A percentile compares a stretch with the other conserved stretches of the same genome.
These are phyloP conservation scores for Calameuta filiformis DNA, from an alignment of 2,888 invertebrate species.

Conservation along the genomic window DNA sequence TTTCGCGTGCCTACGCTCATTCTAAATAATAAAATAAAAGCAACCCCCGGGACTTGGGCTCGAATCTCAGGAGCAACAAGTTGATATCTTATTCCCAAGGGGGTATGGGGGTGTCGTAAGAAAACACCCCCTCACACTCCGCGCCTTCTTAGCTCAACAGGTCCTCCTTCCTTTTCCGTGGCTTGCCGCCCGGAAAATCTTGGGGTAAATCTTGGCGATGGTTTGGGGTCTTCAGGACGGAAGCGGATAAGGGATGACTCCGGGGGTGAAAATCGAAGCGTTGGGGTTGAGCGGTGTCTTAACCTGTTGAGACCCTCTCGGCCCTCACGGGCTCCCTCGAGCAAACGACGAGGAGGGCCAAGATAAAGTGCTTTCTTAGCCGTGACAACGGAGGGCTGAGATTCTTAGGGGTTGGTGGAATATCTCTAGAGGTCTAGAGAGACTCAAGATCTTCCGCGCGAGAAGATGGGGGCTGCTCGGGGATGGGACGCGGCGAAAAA, in stretches of 20 bases:
- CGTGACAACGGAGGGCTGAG: constrained; percentile 13
- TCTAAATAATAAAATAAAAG: constrained; percentile 25
- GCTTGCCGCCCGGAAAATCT: constrained; percentile 39
- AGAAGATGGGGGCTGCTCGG: constrained; percentile 30
- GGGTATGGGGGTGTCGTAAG: constrained; percentile 31
- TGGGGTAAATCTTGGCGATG: constrained; percentile 25
- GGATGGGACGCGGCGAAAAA: constrained; percentile 23
- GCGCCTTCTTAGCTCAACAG: constrained; percentile 51
- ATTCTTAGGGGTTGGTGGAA: constrained; percentile 7
- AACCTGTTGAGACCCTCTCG: constrained; percentile 57
- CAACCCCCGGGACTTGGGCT: constrained; percentile 29
- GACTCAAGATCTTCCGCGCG: constrained; percentile 35
- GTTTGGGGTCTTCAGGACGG: constrained; percentile 16
- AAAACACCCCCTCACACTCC: constrained; percentile 25
- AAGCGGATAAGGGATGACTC: constrained; percentile 35
- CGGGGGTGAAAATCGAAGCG: constrained; percentile 10
- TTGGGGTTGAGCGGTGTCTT: constrained; percentile 40
- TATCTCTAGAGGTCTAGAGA: constrained; percentile 1
- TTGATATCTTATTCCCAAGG: constrained; percentile 56
- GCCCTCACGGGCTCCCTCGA: constrained; percentile 16
- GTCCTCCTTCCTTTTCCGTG: constrained; percentile 45
- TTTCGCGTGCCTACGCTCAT: constrained; percentile 11
- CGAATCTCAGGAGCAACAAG: constrained; percentile 57
- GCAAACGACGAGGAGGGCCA: constrained; percentile 27
- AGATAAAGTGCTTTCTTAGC: constrained; percentile 59